phyloP scores from a whole-genome alignment of 2,113 vertebrate species.

The Oenanthe oenanthe region DNA sequence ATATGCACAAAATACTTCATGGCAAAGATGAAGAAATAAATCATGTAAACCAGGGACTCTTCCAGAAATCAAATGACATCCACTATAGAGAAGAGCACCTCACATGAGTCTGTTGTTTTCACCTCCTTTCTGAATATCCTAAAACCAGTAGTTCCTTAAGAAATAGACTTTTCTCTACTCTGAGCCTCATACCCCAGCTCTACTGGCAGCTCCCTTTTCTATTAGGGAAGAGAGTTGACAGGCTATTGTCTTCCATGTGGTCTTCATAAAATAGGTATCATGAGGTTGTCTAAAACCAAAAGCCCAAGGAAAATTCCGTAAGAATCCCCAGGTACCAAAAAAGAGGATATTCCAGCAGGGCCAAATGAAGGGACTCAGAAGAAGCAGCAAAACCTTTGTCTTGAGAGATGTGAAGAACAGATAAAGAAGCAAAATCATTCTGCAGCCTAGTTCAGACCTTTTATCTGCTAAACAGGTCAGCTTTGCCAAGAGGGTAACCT shows the following conservation, averaged over 20 bases:
- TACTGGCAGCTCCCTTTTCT: background rate
- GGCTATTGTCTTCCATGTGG: rapidly evolving
- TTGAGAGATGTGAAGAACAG: background rate
- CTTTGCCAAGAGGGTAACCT: background rate
- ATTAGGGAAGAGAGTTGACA: background rate
- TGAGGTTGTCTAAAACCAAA: background rate
- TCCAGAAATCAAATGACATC: background rate
- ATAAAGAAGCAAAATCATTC: background rate
- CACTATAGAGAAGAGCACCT: background rate
- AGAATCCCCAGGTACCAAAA: background rate
- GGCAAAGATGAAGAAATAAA: background rate
- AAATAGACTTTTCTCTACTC: background rate
- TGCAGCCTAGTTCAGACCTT: background rate
- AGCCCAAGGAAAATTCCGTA: background rate
- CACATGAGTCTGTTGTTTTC: background rate
- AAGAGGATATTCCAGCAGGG: background rate
- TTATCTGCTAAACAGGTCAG: background rate
- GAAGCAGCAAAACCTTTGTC: background rate
- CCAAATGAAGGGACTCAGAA: background rate
- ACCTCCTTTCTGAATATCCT: background rate
- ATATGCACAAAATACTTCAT: background rate
- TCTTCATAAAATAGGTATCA: background rate
- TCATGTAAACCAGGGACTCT: background rate
- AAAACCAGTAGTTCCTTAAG: background rate
- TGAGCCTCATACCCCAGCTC: background rate